These are phyloP conservation scores for Halichondria panicea DNA, from an alignment of 37 sponge, comb jelly and placozoan species.

Conservation along the genomic window DNA sequence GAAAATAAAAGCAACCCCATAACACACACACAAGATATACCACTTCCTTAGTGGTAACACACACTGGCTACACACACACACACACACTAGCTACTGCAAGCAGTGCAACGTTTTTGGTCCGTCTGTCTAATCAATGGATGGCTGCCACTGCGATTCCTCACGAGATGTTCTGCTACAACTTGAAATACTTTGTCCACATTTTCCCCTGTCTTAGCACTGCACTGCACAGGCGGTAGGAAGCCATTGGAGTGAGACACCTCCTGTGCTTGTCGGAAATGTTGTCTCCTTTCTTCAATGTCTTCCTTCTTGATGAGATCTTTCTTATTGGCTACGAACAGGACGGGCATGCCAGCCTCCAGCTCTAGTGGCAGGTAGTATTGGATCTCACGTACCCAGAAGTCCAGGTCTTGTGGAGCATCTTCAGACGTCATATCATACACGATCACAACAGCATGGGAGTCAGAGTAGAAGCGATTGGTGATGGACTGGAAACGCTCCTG, in stretches of 20 bases:
- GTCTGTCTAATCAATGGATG: not conserved
- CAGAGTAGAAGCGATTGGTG: conserved; percentile 47
- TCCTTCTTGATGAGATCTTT: conserved; percentile 18
- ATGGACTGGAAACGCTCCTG: conserved; percentile 64
- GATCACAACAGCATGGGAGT: conserved; percentile 47
- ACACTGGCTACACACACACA: no score
- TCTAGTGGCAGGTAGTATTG: conserved; percentile 41
- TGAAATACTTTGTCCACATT: conserved; percentile 39
- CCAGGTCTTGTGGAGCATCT: conserved; percentile 25
- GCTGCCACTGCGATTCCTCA: no score
- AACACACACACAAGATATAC: no score
- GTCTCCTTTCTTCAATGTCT: not conserved
- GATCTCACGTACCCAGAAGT: conserved; percentile 52
- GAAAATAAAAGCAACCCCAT: no score
- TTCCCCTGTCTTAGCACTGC: conserved; percentile 65
- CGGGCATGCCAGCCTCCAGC: conserved; percentile 37
- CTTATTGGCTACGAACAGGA: conserved; percentile 65
- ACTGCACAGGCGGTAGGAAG: conserved; percentile 35
- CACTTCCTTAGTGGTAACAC: no score
- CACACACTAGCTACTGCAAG: no score
- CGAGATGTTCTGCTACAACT: conserved; percentile 13
- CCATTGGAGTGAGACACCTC: conserved; percentile 29
- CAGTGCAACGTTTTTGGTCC: not conserved
- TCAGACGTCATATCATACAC: conserved; percentile 43
- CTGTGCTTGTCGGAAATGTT: conserved; percentile 23